Evolutionary conservation across 2,888 invertebrate species (phyloP).

Genomic region (Calliopum simillimum): DNA sequence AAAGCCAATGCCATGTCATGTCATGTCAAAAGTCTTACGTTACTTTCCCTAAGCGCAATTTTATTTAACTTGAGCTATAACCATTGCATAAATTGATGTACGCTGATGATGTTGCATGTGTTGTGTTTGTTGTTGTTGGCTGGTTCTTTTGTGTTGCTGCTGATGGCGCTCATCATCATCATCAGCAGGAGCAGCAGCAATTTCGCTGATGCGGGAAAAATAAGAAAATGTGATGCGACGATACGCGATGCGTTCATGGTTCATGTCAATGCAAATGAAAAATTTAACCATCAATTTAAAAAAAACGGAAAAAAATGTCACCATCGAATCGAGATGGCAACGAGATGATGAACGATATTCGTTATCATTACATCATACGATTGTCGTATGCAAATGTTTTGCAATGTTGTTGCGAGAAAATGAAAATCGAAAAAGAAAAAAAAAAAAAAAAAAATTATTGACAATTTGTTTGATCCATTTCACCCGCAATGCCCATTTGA

Average conservation of each 20-base stretch:
- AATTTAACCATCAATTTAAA: slow-evolving; percentile 30
- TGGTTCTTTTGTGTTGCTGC: background rate
- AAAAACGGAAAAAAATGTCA: background rate
- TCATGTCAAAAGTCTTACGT: too few relatives aligned
- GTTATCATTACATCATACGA: slow-evolving; percentile 20
- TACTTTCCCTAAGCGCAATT: too few relatives aligned
- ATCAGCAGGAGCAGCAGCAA: background rate
- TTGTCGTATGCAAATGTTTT: slow-evolving; percentile 9
- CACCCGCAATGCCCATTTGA: slow-evolving; percentile 52
- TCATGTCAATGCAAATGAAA: slow-evolving; percentile 3
- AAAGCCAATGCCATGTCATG: too few relatives aligned
- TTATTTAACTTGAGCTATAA: too few relatives aligned
- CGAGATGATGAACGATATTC: slow-evolving; percentile 27
- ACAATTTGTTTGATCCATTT: slow-evolving; percentile 59
- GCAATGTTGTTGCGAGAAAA: slow-evolving; percentile 43
- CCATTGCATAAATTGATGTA: too few relatives aligned
- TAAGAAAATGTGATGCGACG: background rate
- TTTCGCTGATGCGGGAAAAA: slow-evolving; percentile 1
- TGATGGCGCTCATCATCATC: background rate
- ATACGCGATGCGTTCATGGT: background rate
- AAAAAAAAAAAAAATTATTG: slow-evolving; percentile 50
- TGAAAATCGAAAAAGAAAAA: slow-evolving; percentile 15
- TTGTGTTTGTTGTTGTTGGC: background rate
- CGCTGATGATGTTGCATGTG: slow-evolving; percentile 10
- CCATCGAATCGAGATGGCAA: slow-evolving; percentile 16